Evolutionary conservation across 2,888 invertebrate species (phyloP).

Genomic region (Rhodophaea formosa): DNA sequence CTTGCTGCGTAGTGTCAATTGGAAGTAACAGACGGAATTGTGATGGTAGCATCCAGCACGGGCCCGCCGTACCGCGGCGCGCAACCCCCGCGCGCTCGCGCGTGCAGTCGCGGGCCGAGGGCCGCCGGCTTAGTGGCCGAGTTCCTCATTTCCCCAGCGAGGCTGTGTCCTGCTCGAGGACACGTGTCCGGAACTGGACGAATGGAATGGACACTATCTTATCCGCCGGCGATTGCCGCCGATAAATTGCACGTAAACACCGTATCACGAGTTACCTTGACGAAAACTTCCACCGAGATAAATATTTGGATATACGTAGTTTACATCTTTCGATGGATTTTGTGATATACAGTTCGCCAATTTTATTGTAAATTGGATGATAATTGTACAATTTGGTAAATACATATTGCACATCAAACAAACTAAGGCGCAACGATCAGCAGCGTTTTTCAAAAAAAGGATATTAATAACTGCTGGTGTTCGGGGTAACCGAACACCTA

Average conservation of each 20-base stretch:
- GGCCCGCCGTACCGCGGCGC: too few relatives aligned
- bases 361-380: too few relatives aligned
- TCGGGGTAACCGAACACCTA: too few relatives aligned
- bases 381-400: too few relatives aligned
- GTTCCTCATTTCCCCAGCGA: not conserved
- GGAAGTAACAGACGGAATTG: too few relatives aligned
- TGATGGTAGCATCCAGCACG: too few relatives aligned
- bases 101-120: not conserved
- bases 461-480: too few relatives aligned
- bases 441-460: too few relatives aligned
- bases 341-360: not conserved
- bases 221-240: slow-evolving; percentile 36
- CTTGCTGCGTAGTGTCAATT: too few relatives aligned
- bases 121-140: not conserved
- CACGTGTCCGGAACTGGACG: slow-evolving; percentile 6
- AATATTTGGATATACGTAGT: slow-evolving; percentile 14
- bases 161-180: not conserved
- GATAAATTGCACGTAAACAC: slow-evolving; percentile 42
- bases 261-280: slow-evolving; percentile 21
- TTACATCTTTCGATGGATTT: not conserved
- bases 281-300: slow-evolving; percentile 19
- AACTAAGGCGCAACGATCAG: too few relatives aligned
- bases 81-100: too few relatives aligned
- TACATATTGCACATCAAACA: too few relatives aligned
- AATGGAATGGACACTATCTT: slow-evolving; percentile 32